Conservation (phyloP, 2,888 invertebrate genomes). For the Tuta absoluta region DNA sequence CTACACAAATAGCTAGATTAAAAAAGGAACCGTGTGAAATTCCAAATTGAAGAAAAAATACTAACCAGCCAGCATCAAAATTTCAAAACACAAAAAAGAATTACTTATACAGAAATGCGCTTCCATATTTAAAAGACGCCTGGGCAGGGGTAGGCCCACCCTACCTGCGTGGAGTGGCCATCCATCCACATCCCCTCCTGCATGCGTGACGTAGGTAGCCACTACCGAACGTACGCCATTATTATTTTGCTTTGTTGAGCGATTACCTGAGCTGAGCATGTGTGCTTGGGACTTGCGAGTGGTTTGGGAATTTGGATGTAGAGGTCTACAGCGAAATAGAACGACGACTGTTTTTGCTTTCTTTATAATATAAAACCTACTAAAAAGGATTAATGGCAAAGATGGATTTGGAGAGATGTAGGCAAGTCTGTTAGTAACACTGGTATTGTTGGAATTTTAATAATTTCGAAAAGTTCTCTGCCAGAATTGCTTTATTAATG, state of each 20-base stretch:
- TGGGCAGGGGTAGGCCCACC: slow-evolving; percentile 52
- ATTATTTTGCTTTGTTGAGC: slow-evolving; percentile 40
- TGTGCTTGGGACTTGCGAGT: slow-evolving; percentile 13
- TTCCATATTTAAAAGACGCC: slow-evolving; percentile 46
- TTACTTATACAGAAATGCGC: slow-evolving; percentile 18
- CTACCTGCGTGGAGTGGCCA: slow-evolving; percentile 68
- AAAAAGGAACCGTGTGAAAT: too few relatives aligned
- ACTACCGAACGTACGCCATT: slow-evolving; percentile 53
- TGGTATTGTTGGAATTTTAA: too few relatives aligned
- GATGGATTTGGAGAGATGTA: too few relatives aligned
- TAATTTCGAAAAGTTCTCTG: too few relatives aligned
- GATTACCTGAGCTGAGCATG: slow-evolving; percentile 12
- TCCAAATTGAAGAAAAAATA: not conserved
- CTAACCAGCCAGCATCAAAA: not conserved
- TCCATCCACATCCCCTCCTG: slow-evolving; percentile 68
- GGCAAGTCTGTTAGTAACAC: not conserved
- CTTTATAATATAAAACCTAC: too few relatives aligned
- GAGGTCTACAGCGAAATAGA: not conserved
- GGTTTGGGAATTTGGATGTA: slow-evolving; percentile 4
- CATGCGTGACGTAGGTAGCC: slow-evolving; percentile 54
- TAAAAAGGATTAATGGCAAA: not conserved
- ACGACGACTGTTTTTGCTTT: too few relatives aligned
- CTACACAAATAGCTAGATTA: too few relatives aligned
- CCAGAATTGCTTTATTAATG: too few relatives aligned
- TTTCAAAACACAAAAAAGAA: not conserved